Base-by-base conservation (phyloP, 2,113 vertebrate species). In the Gnathonemus longibarbis region DNA sequence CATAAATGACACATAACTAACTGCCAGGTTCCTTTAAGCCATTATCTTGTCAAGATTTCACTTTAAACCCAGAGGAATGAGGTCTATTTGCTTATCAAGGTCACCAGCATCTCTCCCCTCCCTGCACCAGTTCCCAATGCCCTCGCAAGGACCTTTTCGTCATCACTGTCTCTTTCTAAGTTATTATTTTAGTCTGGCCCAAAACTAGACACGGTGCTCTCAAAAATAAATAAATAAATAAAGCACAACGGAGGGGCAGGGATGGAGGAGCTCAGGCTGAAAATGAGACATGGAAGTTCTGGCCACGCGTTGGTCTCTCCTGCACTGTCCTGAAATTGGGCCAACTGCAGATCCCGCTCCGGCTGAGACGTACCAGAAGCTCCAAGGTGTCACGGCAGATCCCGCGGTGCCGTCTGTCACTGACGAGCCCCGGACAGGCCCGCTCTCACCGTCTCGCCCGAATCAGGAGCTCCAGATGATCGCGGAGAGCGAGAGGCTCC, bases 381-480 rank as follows among this genome's bases (percentile, higher is more conserved):
- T 11, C 35, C 52, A 83, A 83, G 35, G 87, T 84, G 83, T 53
- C 49, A 42, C 27, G 62, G 62, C 27, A 70, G 62, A 31, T 70
- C 62, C 62, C 5, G 50, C 53, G n/a, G 35, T 19, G 21, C 17
- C 42, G 21, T 88, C 42, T 2, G 87, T 89, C 27, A 84, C 84
- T 42, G 89, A 92, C 91, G 91, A 90, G 91, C 84, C 93, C 90
- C 91, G 21, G 90, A 92, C 92, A 93, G 93, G 93, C 91, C 84
- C 92, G 0, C 62, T 89, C 62, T 91, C 50, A 66, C 89, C 90
- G 70, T 89, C 91, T 53, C 91, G 90, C 93, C 89, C 94, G 91
- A 91, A 92, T 56, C 70, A 5, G 86, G 42, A 46, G 77, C 53
- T 89, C 88, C 56, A n/a, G 48, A 83, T 90, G 48, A 52, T 5